A percentile compares a stretch with the other conserved stretches of the same genome.
Conservation (phyloP, 2,797 vertebrate species). For the Epinephelus awoara region DNA sequence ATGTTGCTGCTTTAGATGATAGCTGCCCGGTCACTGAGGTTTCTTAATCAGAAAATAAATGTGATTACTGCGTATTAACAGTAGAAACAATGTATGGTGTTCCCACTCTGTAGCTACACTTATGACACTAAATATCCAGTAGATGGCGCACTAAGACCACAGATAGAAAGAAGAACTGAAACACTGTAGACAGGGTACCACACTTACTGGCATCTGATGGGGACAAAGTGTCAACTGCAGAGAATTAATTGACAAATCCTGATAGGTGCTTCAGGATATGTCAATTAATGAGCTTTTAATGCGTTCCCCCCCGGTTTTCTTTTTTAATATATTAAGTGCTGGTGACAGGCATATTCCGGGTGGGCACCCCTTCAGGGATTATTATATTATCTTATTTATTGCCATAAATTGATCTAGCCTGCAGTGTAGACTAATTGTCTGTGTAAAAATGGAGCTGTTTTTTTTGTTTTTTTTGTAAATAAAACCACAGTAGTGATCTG, state of each 20-base stretch:
- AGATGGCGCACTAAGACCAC: slow-evolving; percentile 75
- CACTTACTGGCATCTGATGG: not conserved
- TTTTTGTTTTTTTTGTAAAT: too few relatives aligned
- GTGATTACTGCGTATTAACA: not conserved
- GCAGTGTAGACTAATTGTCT: not conserved
- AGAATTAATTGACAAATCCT: slow-evolving; percentile 6
- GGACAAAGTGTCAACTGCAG: slow-evolving; percentile 9
- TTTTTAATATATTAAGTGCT: not conserved
- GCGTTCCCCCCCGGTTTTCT: not conserved
- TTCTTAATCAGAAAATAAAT: not conserved
- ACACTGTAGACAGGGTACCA: not conserved
- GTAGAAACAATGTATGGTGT: not conserved
- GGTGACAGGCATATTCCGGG: not conserved
- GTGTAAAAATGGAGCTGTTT: too few relatives aligned
- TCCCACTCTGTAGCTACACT: not conserved
- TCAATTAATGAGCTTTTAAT: slow-evolving; percentile 2
- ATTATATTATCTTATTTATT: not conserved
- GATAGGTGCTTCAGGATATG: not conserved
- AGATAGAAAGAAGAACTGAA: not conserved
- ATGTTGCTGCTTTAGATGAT: not conserved
- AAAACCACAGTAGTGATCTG: not conserved
- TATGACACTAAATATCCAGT: slow-evolving; percentile 16
- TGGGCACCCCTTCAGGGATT: not conserved
- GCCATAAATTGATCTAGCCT: not conserved
- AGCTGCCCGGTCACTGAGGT: not conserved